phyloP scores from a whole-genome alignment of 2,113 vertebrate species.

The Sinocyclocheilus rhinocerous region DNA sequence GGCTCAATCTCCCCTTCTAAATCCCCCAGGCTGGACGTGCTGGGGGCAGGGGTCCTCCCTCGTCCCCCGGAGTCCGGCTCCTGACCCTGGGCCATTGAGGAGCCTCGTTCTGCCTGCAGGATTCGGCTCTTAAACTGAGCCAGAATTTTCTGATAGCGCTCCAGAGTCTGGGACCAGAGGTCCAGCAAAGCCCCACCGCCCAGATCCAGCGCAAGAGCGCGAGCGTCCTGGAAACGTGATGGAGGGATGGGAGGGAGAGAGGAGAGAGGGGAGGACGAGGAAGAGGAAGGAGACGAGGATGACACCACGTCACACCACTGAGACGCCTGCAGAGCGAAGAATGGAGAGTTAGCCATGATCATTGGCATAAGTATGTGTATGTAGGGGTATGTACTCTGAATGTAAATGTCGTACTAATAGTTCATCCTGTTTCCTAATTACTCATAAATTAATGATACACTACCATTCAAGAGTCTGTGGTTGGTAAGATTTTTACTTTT shows the following conservation, averaged over 20 bases:
- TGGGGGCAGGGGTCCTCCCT: slow-evolving; percentile 59
- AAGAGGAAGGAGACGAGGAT: slow-evolving; percentile 58
- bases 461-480: too few species aligned
- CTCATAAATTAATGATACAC: too few species aligned
- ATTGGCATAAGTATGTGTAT: neutral
- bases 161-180: slow-evolving; percentile 79
- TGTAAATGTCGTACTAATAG: too few species aligned
- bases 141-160: slow-evolving; percentile 79
- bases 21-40: slow-evolving; percentile 71
- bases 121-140: slow-evolving; percentile 77
- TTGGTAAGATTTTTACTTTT: too few species aligned
- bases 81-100: slow-evolving; percentile 5
- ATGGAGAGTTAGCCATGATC: neutral
- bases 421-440: too few species aligned
- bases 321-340: slow-evolving; percentile 71
- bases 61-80: slow-evolving; percentile 49
- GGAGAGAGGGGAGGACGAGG: slow-evolving; percentile 67
- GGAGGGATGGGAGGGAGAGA: slow-evolving; percentile 78
- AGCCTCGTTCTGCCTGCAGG: slow-evolving; percentile 69
- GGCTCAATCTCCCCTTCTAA: slow-evolving; percentile 70
- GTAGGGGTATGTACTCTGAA: neutral
- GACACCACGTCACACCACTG: slow-evolving; percentile 82
- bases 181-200: slow-evolving; percentile 78
- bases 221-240: slow-evolving; percentile 84
- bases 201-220: slow-evolving; percentile 81